These are phyloP conservation scores for Actinemys pallida DNA, from an alignment of 2,113 vertebrate species.

Conservation along the genomic window DNA sequence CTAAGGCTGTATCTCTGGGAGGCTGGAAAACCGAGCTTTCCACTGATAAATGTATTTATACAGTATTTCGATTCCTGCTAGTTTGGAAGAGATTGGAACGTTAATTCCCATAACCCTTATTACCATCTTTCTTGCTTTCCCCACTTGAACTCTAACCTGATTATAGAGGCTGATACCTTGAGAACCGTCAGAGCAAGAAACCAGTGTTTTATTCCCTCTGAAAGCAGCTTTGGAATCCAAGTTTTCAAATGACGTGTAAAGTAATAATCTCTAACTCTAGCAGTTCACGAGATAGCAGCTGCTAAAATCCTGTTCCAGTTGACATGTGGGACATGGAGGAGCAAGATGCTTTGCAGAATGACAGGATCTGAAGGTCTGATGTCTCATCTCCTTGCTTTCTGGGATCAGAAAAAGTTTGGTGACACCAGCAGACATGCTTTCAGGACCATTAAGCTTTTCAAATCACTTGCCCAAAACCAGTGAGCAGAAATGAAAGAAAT, in stretches of 20 bases:
- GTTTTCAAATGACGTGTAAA: neutral
- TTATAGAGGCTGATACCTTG: neutral
- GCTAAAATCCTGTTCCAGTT: neutral
- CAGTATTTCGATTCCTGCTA: neutral
- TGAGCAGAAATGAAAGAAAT: neutral
- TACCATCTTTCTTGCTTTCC: neutral
- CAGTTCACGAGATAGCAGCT: neutral
- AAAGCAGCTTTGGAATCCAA: neutral
- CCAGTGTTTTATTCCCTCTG: neutral
- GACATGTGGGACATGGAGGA: neutral
- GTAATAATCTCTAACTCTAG: neutral
- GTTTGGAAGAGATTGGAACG: neutral
- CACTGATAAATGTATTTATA: rapidly evolving
- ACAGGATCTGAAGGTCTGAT: neutral
- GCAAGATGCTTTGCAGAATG: neutral
- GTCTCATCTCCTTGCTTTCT: neutral
- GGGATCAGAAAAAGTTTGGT: neutral
- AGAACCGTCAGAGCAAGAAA: neutral
- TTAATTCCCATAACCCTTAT: neutral
- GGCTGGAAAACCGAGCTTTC: neutral
- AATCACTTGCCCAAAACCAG: neutral
- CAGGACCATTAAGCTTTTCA: neutral
- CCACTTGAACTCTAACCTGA: neutral
- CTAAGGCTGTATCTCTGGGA: neutral
- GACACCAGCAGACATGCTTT: neutral